Evolutionary conservation across 2,888 invertebrate genomes (phyloP), one percentile per base, ranked within the genome.

Genomic region (Apomyelois bistriatella): DNA sequence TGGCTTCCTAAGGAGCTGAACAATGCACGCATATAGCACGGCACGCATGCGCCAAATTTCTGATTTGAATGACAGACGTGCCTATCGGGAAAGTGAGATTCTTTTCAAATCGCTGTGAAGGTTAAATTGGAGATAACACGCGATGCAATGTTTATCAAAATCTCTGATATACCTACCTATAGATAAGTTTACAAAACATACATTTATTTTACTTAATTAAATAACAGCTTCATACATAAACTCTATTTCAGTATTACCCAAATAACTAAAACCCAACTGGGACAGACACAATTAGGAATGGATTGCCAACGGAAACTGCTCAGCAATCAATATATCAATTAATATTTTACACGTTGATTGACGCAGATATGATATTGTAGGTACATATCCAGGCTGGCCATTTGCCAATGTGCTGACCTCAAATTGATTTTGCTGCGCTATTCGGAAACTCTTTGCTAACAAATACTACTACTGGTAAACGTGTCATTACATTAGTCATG

Each of bases 401-500:
- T 54, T 55, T 58, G 87, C 87, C 87, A 88, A 82, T 74, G 70
- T 67, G 65, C 67, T 71, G 83, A 76, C 81, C 81, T 82, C 79
- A 85, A 88, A 88, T 88, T 87, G 87, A 87, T 87, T 87, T 81
- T 79, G 75, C 78, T 70, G 65, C 72, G 72, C 72, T 74, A 72
- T 76, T 75, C 69, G 69, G 30, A 79, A 80, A 82, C 76, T 82
- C 78, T 82, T 79, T 32, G 32, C 32, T 38, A 13, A 17, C 22
- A 9, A 41, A 40, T 74, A 72, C 77, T 72, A 71, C 68, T n/a
- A n/a, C n/a, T n/a, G n/a, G n/a, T n/a, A n/a, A n/a, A n/a, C n/a
- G n/a, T n/a, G n/a, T n/a, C n/a, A n/a, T n/a, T n/a, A n/a, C n/a
- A n/a, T n/a, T n/a, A n/a, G n/a, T n/a, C n/a, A n/a, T n/a, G n/a